Evolutionary conservation across 2,797 vertebrate species (phyloP).

Genomic region (Pseudochromis fuscus): DNA sequence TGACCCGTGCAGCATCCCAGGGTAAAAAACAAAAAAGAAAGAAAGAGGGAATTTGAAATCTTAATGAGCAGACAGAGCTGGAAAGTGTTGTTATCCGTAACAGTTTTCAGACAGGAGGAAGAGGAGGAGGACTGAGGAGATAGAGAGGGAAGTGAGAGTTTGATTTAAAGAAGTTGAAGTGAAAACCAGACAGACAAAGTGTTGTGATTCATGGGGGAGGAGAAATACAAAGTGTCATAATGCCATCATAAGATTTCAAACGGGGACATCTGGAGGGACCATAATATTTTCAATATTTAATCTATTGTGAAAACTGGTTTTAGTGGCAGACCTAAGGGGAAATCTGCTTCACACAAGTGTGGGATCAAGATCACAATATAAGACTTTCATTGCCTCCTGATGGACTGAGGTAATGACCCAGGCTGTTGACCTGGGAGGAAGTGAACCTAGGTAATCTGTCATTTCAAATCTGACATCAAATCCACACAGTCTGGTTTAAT

Average conservation of each 20-base stretch:
- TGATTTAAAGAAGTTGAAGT: conserved; percentile 29
- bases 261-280: background rate
- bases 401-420: too few species aligned
- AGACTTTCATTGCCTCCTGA: too few species aligned
- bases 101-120: background rate
- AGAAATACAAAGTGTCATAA: too few species aligned
- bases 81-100: background rate
- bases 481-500: too few species aligned
- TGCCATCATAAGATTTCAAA: background rate
- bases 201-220: conserved; percentile 3
- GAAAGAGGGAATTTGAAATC: background rate
- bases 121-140: background rate
- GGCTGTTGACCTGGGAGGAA: too few species aligned
- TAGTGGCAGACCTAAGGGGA: background rate
- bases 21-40: too few species aligned
- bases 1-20: conserved; percentile 66
- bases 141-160: conserved; percentile 45
- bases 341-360: background rate
- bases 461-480: too few species aligned
- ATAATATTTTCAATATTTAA: background rate
- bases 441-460: too few species aligned
- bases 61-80: background rate
- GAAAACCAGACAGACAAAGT: background rate
- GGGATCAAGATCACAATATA: too few species aligned
- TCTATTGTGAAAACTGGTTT: background rate